Conservation (phyloP, 2,113 vertebrate species). For the Phainopepla nitens region DNA sequence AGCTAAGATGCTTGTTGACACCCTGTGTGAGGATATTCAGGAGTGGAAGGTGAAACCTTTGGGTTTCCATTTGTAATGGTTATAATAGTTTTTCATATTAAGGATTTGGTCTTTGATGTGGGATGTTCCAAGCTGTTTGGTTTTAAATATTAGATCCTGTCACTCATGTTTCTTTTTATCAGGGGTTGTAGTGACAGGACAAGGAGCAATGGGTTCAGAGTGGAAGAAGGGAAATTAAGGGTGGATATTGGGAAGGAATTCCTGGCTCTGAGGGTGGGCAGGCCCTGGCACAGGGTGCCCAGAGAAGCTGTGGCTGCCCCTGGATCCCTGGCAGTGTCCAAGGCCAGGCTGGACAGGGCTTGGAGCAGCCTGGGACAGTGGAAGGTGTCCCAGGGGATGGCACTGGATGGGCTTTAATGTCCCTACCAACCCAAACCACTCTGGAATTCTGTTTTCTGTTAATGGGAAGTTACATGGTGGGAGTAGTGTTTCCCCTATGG, state of each 20-base stretch:
- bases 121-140: neutral
- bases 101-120: neutral
- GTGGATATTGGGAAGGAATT: neutral
- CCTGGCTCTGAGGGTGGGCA: accelerated
- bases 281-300: neutral
- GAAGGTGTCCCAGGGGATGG: neutral
- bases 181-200: neutral
- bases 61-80: neutral
- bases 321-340: neutral
- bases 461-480: neutral
- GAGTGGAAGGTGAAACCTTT: neutral
- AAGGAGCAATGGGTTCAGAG: neutral
- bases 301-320: neutral
- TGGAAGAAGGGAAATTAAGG: neutral
- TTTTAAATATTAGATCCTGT: neutral
- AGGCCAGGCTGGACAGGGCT: accelerated
- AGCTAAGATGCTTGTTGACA: neutral
- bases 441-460: neutral
- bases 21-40: neutral
- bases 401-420: neutral
- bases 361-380: neutral
- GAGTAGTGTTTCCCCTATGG: neutral
- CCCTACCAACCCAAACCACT: neutral
- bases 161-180: neutral
- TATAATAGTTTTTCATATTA: neutral